Evolutionary conservation across 2,888 invertebrate species (phyloP), one percentile per base, ranked within the genome.

Genomic region (Teleogryllus oceanicus): DNA sequence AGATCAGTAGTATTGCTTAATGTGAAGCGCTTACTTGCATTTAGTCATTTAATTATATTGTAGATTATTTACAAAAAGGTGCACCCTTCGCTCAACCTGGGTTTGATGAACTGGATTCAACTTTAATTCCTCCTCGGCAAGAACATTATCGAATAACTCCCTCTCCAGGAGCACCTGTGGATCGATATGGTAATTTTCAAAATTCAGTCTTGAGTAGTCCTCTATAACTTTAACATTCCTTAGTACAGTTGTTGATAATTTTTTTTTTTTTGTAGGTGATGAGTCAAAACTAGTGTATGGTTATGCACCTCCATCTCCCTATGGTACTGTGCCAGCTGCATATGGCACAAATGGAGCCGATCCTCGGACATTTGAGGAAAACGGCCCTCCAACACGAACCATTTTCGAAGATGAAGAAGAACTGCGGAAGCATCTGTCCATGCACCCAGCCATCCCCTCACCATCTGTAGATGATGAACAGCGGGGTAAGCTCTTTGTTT

Each of bases 361-460:
- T 78, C 83, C 82, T 51, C 78, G 83, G 79, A 80, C 78, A 76
- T 83, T 83, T 77, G 82, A 83, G 79, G 83, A 83, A 79, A 83
- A 83, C 78, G 82, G 82, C 62, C 80, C 83, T 20, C 82, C 81
- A 49, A 81, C 83, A 50, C 80, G 83, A 79, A 80, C 82, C 37
- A 81, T 83, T 74, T 83, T 82, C 79, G 93, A 92, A n/a, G 92
- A 92, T 83, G 92, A 92, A 81, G 82, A 82, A 37, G 92, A 93
- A 84, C 86, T 92, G 83, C 92, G 92, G 84, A 92, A 92, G 85
- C 93, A 93, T 86, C 91, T 93, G 89, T 91, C 92, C 74, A 91
- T 83, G 81, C 83, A 83, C 80, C 82, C 82, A 49, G 81, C 82
- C 78, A 82, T 83, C 78, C 83, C 82, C 62, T 83, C 83, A 49